Conservation (phyloP, 2,888 invertebrate species). For the Isotomurus palustris region DNA sequence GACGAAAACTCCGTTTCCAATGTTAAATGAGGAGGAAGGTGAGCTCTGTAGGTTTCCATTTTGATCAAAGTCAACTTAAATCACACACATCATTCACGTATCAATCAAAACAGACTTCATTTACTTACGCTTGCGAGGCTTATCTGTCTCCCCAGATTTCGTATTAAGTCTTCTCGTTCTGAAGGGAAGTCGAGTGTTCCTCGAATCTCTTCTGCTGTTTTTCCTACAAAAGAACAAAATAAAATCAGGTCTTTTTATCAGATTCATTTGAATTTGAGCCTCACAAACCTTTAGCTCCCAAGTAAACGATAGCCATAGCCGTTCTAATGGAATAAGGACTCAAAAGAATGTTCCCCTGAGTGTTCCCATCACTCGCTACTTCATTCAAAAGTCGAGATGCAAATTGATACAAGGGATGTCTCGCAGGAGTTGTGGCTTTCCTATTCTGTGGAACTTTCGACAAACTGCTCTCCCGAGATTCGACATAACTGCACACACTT, state of each 20-base stretch:
- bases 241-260: neutral
- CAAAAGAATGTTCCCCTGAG: slow-evolving; percentile 24
- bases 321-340: slow-evolving; percentile 32
- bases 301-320: slow-evolving; percentile 19
- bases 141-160: slow-evolving; percentile 8
- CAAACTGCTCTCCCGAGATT: no score
- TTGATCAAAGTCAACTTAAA: no score
- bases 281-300: slow-evolving; percentile 25
- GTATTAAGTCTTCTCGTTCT: slow-evolving; percentile 18
- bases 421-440: no score
- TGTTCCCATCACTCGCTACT: neutral
- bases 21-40: slow-evolving; percentile 16
- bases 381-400: neutral
- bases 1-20: slow-evolving; percentile 32
- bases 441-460: no score
- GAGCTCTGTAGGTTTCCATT: slow-evolving; percentile 3
- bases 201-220: slow-evolving; percentile 25
- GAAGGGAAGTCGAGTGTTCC: slow-evolving; percentile 22
- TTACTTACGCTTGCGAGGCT: slow-evolving; percentile 3
- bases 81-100: no score
- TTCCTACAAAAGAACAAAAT: slow-evolving; percentile 9
- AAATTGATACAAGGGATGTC: slow-evolving; percentile 6
- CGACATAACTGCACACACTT: no score
- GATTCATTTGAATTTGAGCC: neutral
- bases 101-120: no score